Evolutionary conservation across 2,113 vertebrate species (phyloP), one percentile per base, ranked within the genome.

Genomic region (Pterocles orientalis): DNA sequence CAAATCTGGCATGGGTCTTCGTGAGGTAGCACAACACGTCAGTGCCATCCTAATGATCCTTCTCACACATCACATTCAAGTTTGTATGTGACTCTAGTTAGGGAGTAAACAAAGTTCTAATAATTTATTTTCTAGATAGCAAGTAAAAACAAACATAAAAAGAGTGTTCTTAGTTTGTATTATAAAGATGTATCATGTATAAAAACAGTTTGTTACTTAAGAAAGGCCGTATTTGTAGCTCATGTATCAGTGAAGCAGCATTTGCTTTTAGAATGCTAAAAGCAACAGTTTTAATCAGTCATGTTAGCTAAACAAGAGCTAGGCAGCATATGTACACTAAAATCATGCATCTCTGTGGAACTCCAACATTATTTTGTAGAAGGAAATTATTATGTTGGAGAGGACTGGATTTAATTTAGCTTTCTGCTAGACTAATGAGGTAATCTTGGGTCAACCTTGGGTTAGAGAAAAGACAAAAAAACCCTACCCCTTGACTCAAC

Each of bases 111-210:
- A 1, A 87, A 84, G 45, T 34, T 61, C 43, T 53, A 91, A 89
- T 45, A 86, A 75, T 47, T 47, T 82, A 29, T 84, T 89, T 93
- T 92, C 69, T 73, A 80, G 45, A 66, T 8, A 92, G 48, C 31
- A 86, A 80, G 4, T 69, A 92, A 72, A 88, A 97, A 61, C 14
- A 61, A 81, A 58, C 13, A 81, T 4, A 26, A 88, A 66, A 81
- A 31, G 12, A 77, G 18, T 56, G 25, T 19, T 47, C 25, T 73
- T 93, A 56, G 19, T 75, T 56, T 54, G 18, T 47, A 50, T 17
- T 41, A 51, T 47, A 54, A 82, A 87, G 70, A 82, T 36, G 13
- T 34, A 53, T 28, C 25, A 77, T 34, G 39, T 47, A 60, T 14
- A 66, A 43, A 85, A 93, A 26, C 9, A 83, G 34, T 36, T 88